phyloP scores from a whole-genome alignment of 2,888 invertebrate species.

The Catocala fraxini region DNA sequence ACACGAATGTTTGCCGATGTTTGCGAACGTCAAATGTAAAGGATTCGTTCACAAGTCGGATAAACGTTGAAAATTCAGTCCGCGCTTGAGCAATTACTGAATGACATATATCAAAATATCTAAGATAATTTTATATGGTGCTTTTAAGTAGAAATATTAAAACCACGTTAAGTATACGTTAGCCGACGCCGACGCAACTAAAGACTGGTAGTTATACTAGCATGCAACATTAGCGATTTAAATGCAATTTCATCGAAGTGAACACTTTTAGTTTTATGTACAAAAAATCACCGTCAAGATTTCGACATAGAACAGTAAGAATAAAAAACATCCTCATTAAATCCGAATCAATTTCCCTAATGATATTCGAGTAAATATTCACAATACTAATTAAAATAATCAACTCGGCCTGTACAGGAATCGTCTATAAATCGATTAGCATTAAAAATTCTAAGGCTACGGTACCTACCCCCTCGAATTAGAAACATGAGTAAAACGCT shows the following conservation, averaged over 20 bases:
- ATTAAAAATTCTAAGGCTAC: constrained; percentile 72
- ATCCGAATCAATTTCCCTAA: constrained; percentile 75
- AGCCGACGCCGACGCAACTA: constrained; percentile 60
- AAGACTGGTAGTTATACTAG: constrained; percentile 65
- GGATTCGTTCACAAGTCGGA: constrained; percentile 26
- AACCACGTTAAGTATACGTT: constrained; percentile 48
- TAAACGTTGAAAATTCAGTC: constrained; percentile 67
- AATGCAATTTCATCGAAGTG: constrained; percentile 84
- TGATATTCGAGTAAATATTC: constrained; percentile 86
- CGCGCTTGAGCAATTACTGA: constrained; percentile 82
- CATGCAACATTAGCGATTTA: constrained; percentile 83
- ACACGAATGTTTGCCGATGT: constrained; percentile 25
- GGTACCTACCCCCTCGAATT: constrained; percentile 70
- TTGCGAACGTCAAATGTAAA: constrained; percentile 28
- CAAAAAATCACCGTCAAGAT: constrained; percentile 69
- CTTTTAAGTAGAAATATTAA: constrained; percentile 31
- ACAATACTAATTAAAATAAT: constrained; percentile 77
- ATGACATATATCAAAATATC: constrained; percentile 53
- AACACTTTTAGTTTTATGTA: constrained; percentile 84
- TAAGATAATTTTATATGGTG: constrained; percentile 46
- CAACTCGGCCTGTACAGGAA: constrained; percentile 73
- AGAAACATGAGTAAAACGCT: constrained; percentile 73
- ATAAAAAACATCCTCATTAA: constrained; percentile 67
- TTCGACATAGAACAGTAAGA: constrained; percentile 64
- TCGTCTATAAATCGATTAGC: constrained; percentile 67